phyloP scores from a whole-genome alignment of 1,140 invertebrate genomes.

The Melipona quadrifasciata region DNA sequence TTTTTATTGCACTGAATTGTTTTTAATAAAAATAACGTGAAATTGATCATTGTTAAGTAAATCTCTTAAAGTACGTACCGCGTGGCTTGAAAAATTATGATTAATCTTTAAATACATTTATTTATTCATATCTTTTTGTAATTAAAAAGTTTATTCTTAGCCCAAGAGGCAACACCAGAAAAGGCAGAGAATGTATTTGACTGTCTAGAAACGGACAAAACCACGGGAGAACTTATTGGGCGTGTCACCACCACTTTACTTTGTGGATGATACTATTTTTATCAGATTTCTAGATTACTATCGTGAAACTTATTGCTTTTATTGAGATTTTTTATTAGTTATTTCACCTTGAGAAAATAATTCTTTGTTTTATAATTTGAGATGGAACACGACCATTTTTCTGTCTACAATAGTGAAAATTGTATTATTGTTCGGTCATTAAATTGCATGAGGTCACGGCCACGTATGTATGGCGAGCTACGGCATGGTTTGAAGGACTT shows the following conservation, averaged over 20 bases:
- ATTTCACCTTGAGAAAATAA: background rate
- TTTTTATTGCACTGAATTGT: background rate
- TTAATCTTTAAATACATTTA: background rate
- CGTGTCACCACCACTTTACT: background rate
- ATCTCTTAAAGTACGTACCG: background rate
- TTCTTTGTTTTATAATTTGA: background rate
- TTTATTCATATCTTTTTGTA: background rate
- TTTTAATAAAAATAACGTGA: background rate
- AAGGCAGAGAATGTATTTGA: background rate
- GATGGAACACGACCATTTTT: background rate
- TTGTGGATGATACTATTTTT: background rate
- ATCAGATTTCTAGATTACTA: background rate
- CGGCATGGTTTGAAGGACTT: slow-evolving; percentile 35
- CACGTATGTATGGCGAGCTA: slow-evolving; percentile 5
- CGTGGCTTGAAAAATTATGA: background rate
- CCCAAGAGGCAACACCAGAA: too few species aligned
- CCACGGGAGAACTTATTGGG: background rate
- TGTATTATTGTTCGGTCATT: slow-evolving; percentile 9
- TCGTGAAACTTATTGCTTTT: background rate
- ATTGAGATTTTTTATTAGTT: background rate
- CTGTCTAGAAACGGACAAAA: background rate
- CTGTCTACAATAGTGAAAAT: background rate
- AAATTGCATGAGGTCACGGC: slow-evolving; percentile 42
- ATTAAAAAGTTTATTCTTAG: background rate
- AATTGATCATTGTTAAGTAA: background rate